A percentile compares a stretch with the other conserved stretches of the same genome.
These are phyloP conservation scores for Mimachlamys varia DNA, from an alignment of 2,888 invertebrate genomes.

Conservation along the genomic window DNA sequence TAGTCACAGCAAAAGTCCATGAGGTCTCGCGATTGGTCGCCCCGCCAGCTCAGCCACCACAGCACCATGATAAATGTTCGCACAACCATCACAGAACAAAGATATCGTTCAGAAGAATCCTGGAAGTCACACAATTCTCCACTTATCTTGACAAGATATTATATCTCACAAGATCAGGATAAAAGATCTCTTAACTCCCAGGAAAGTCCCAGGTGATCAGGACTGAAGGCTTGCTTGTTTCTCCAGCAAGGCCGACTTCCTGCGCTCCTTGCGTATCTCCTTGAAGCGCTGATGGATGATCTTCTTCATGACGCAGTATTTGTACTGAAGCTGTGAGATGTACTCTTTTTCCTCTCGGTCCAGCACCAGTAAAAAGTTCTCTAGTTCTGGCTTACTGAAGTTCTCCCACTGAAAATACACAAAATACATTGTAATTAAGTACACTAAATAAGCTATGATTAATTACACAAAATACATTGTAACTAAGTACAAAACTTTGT, in stretches of 20 bases:
- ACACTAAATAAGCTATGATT: too few species aligned
- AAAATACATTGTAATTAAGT: slow-evolving; percentile 32
- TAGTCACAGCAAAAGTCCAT: slow-evolving; percentile 4
- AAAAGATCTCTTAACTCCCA: background rate
- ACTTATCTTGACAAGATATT: background rate
- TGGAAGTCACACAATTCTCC: background rate
- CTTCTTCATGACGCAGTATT: slow-evolving; percentile 80
- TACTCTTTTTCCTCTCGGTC: slow-evolving; percentile 84
- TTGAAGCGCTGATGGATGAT: slow-evolving; percentile 71
- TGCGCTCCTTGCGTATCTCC: slow-evolving; percentile 68
- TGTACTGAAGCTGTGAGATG: slow-evolving; percentile 82
- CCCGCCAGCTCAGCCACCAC: background rate
- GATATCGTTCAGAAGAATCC: background rate
- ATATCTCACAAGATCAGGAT: background rate
- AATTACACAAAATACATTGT: background rate
- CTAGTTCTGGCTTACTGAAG: slow-evolving; percentile 84
- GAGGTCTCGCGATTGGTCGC: slow-evolving; percentile 21
- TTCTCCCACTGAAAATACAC: slow-evolving; percentile 83
- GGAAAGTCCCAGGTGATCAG: background rate
- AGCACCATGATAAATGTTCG: slow-evolving; percentile 8
- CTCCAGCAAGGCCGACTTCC: slow-evolving; percentile 41
- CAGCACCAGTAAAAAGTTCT: slow-evolving; percentile 84
- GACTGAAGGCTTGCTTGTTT: slow-evolving; percentile 5
- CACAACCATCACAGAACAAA: slow-evolving; percentile 36
- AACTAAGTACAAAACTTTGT: too few species aligned